Evolutionary conservation across 2,113 vertebrate genomes (phyloP).

Genomic region (Prunella himalayana): DNA sequence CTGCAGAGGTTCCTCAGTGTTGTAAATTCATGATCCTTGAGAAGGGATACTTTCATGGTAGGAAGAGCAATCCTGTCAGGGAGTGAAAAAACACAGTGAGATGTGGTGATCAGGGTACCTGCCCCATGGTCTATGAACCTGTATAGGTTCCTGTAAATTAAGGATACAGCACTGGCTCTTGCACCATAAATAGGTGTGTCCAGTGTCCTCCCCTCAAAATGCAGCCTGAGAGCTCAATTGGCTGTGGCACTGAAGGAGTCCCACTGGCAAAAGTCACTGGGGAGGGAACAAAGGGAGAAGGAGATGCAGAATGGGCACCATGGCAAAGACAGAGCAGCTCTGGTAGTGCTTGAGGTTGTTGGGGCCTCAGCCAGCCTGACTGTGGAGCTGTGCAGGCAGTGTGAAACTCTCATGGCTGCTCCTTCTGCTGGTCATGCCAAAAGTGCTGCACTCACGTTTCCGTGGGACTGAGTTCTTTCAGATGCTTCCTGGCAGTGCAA

Average conservation of each 20-base stretch:
- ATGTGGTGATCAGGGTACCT: background rate
- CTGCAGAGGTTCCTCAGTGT: background rate
- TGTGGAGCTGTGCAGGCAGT: background rate
- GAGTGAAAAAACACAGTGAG: background rate
- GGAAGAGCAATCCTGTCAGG: background rate
- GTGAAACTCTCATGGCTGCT: background rate
- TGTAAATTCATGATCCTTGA: background rate
- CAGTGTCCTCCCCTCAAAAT: background rate
- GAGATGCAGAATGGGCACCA: background rate
- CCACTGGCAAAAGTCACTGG: too few relatives aligned
- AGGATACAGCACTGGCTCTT: background rate
- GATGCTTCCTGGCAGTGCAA: background rate
- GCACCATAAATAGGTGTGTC: rapidly evolving
- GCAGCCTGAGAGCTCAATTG: background rate
- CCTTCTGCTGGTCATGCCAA: background rate
- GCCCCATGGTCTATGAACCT: background rate
- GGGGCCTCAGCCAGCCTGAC: background rate
- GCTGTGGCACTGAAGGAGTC: rapidly evolving
- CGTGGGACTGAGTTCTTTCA: background rate
- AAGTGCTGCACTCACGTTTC: background rate
- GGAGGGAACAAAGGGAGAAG: background rate
- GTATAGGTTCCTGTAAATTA: background rate
- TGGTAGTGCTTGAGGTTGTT: background rate
- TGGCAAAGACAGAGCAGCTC: background rate
- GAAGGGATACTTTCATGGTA: background rate